Conservation (phyloP, 1,140 invertebrate genomes). For the Antheraea pernyi region DNA sequence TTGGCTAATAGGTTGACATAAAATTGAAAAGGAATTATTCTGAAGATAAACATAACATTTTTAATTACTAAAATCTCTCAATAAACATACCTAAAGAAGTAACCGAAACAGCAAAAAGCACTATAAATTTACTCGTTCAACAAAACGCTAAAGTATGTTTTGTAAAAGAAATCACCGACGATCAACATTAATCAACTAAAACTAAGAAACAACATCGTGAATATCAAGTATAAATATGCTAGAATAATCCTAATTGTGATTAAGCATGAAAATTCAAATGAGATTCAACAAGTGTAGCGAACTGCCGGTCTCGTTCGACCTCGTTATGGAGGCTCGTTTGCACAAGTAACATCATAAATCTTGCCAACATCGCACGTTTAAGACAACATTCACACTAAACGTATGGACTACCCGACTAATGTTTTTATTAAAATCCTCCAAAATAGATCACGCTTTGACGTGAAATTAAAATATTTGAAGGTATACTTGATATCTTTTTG, state of each 20-base stretch:
- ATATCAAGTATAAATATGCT: neutral
- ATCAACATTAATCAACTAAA: neutral
- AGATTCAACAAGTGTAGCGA: constrained; percentile 12
- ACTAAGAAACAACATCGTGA: neutral
- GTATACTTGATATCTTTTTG: too few relatives aligned
- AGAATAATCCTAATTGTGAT: neutral
- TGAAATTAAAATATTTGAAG: neutral
- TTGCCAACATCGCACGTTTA: neutral
- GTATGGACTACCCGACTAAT: neutral
- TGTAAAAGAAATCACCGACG: neutral
- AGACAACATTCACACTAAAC: neutral
- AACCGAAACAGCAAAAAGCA: too few relatives aligned
- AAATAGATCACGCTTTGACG: neutral
- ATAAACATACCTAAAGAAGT: too few relatives aligned
- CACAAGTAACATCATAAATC: neutral
- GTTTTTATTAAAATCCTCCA: neutral
- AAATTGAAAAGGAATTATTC: too few relatives aligned
- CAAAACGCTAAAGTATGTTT: too few relatives aligned
- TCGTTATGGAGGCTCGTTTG: neutral
- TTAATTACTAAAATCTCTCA: too few relatives aligned
- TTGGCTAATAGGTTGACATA: too few relatives aligned
- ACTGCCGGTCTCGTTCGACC: constrained; percentile 1
- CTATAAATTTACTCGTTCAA: too few relatives aligned
- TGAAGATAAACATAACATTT: too few relatives aligned
- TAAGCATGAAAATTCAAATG: constrained; percentile 11